Evolutionary conservation across 2,113 vertebrate species (phyloP), one percentile per base, ranked within the genome.

Genomic region (Cacatua alba): DNA sequence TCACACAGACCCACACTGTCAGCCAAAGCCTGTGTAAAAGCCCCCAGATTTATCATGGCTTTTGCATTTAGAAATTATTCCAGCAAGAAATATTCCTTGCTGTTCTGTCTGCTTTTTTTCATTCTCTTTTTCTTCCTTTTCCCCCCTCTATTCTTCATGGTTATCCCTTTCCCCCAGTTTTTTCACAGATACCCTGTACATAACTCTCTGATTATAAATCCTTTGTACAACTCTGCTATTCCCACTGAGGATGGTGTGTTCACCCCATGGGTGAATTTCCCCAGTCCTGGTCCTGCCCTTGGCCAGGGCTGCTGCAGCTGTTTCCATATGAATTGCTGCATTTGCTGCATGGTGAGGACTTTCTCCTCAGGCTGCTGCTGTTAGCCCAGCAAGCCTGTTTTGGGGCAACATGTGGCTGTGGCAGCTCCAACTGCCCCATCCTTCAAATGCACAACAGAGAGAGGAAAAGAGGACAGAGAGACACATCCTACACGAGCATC

Each of bases 341-440:
- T 21, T 39, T 41, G 39, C 52, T 48, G 59, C 0, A 1, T 9
- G 16, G 2, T 5, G 37, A 13, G 60, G 3, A 46, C 0, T 31
- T 74, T 39, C 60, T 81, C 41, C 77, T 69, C 44, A 12, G 35
- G 55, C 82, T 63, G 68, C 92, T 63, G 31, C 51, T 46, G 8
- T 8, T 0, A 0, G n/a, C 41, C 60, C n/a, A 39, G 24, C 41
- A 24, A 62, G 46, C 0, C 2, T 28, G 17, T 28, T 60, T 37
- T 14, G 21, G 81, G 78, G 60, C 18, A 33, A 4, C 26, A 11
- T 0, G 4, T 51, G 64, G 11, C 20, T 39, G 44, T 4, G 5
- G 63, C 53, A 31, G n/a, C 81, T 88, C 55, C 4, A 5, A 21
- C 70, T 35, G 79, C 87, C 51, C 68, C 24, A 33, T 26, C 59